These are phyloP conservation scores for Scaptomyza cyrtandrae DNA, from an alignment of 2,888 invertebrate species.

Conservation along the genomic window DNA sequence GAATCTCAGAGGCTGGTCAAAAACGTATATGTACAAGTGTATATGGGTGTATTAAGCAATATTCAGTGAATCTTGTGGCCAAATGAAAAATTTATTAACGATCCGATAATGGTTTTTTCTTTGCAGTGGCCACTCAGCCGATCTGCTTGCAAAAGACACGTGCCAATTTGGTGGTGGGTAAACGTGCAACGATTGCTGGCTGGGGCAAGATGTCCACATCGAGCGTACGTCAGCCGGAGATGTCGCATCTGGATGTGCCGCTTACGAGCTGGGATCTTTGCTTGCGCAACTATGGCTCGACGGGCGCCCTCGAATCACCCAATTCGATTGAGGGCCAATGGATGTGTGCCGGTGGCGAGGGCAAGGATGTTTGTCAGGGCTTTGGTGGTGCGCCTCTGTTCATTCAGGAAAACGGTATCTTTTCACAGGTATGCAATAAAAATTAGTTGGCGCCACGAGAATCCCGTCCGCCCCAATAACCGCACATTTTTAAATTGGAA, in stretches of 20 bases:
- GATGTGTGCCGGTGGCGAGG: slow-evolving; percentile 91
- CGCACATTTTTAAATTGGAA: too few species aligned
- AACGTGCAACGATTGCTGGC: slow-evolving; percentile 83
- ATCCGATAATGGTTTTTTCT: background rate
- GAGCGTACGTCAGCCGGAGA: slow-evolving; percentile 85
- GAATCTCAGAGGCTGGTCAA: background rate
- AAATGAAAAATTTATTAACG: background rate
- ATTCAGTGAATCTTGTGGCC: background rate
- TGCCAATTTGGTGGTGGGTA: slow-evolving; percentile 83
- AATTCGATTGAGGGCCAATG: slow-evolving; percentile 86
- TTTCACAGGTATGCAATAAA: slow-evolving; percentile 86
- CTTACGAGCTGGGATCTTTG: slow-evolving; percentile 89
- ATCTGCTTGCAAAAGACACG: slow-evolving; percentile 87
- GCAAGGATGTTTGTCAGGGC: slow-evolving; percentile 91
- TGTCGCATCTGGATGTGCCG: slow-evolving; percentile 89
- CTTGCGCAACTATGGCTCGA: slow-evolving; percentile 88
- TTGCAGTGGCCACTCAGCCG: slow-evolving; percentile 90
- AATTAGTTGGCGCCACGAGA: too few species aligned
- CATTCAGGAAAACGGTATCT: slow-evolving; percentile 87
- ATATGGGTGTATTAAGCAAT: background rate
- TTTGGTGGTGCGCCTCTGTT: slow-evolving; percentile 92
- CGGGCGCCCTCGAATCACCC: slow-evolving; percentile 86
- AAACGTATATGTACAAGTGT: background rate
- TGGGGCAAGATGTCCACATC: slow-evolving; percentile 88
- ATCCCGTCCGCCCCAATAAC: too few species aligned